Evolutionary conservation across 2,888 invertebrate species (phyloP), one percentile per base, ranked within the genome.

Genomic region (Ypsolopha scabrella): DNA sequence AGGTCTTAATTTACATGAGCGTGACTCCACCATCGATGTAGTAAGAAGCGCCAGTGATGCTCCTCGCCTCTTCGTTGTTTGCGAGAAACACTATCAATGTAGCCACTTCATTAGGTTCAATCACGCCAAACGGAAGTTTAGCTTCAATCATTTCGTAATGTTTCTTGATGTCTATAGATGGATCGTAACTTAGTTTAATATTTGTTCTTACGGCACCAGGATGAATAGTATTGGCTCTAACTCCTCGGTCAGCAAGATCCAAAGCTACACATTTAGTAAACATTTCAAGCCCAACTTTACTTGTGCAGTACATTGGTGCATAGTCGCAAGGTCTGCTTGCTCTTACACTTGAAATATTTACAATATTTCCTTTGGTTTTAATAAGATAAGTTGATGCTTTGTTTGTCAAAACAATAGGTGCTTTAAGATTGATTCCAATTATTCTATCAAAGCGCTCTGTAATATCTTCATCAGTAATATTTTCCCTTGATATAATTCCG

Each of bases 11-110:
- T n/a, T 41, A 11, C 11, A 41, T 13, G 13, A 41, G 8, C 3
- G 41, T 13, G 14, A 41, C 13, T 14, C 44, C 44, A 10, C 44
- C 14, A 33, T 44, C 48, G 14, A 47, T 14, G 50, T 56, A 55
- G 56, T 55, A 57, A 55, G 55, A 56, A 52, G 55, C 55, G 53
- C 53, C 53, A 43, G 51, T 55, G 51, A 50, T 41, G 52, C 49
- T 43, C 14, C 36, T 39, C 44, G 47, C 47, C 7, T 36, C 47
- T 24, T 52, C 48, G 24, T 54, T 53, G 52, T 54, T 52, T 44
- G 51, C 55, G 50, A 55, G 50, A 51, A 54, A 50, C 50, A 51
- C 59, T 58, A 63, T 61, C 57, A 60, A 57, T 57, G 58, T 55
- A 50, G 53, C 54, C 55, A 61, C 54, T 55, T 61, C 57, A 52